phyloP scores from a whole-genome alignment of 2,888 invertebrate species.

The Cephus pygmeus region DNA sequence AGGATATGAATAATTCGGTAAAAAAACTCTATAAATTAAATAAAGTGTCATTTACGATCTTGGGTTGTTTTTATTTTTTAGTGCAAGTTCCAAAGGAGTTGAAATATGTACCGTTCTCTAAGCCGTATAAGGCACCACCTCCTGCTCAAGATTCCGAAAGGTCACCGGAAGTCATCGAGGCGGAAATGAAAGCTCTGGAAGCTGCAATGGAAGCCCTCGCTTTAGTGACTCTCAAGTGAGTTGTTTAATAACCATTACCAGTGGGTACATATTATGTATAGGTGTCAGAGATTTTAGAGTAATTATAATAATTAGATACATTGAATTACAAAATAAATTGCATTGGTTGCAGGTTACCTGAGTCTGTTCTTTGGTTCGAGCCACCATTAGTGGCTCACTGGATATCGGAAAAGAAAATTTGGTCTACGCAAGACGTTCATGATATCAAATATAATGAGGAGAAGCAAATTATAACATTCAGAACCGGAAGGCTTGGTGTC shows the following conservation, averaged over 20 bases:
- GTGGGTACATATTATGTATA: background rate
- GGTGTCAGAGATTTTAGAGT: background rate
- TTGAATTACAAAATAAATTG: background rate
- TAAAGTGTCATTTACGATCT: background rate
- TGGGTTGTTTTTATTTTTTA: conserved; percentile 50
- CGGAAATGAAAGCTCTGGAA: conserved; percentile 80
- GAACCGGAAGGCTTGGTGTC: conserved; percentile 75
- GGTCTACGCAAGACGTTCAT: conserved; percentile 80
- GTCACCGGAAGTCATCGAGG: conserved; percentile 83
- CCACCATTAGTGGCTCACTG: conserved; percentile 82
- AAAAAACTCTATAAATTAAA: background rate
- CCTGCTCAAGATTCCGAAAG: conserved; percentile 76
- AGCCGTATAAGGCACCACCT: conserved; percentile 76
- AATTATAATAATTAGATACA: background rate
- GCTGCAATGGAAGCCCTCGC: conserved; percentile 80
- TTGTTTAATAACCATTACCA: conserved; percentile 14
- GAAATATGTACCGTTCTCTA: conserved; percentile 72
- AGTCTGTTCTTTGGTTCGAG: conserved; percentile 81
- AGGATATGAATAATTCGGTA: background rate
- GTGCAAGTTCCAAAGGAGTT: conserved; percentile 73
- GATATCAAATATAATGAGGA: conserved; percentile 88
- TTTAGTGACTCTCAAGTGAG: conserved; percentile 77
- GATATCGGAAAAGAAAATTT: conserved; percentile 70
- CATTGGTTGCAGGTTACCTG: conserved; percentile 70
- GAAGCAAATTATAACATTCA: conserved; percentile 80